These are phyloP conservation scores for Linurgus olivaceus DNA, from an alignment of 2,797 vertebrate species.

Conservation along the genomic window DNA sequence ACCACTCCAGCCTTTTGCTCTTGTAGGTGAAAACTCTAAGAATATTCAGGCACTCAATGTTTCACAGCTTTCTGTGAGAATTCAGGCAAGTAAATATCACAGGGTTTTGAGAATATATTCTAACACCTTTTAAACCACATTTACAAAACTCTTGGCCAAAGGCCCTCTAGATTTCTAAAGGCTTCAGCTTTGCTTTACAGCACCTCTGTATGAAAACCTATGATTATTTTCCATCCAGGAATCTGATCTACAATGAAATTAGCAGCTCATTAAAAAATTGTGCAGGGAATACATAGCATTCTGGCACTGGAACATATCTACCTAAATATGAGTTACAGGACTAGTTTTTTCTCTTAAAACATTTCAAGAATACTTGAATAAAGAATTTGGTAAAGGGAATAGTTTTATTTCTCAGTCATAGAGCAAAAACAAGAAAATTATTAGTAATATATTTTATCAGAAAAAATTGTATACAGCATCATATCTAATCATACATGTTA, in stretches of 20 bases:
- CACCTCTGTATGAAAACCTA: background rate
- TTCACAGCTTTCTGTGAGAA: background rate
- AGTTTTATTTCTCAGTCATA: constrained; percentile 11
- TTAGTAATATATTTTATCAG: background rate
- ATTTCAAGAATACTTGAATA: background rate
- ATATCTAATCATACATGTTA: background rate
- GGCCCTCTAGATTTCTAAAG: background rate
- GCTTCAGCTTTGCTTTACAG: background rate
- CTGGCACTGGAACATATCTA: background rate
- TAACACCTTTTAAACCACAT: background rate
- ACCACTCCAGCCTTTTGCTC: background rate
- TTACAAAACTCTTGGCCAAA: background rate
- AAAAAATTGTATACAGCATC: background rate
- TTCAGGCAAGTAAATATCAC: background rate
- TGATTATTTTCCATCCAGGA: background rate
- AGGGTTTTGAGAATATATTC: background rate
- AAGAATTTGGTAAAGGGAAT: background rate
- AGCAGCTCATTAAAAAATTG: background rate
- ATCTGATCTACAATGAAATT: background rate
- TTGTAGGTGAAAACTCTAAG: background rate
- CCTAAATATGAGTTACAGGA: background rate
- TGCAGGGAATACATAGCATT: background rate
- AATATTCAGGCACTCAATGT: background rate
- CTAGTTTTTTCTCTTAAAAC: background rate
- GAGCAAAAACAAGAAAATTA: constrained; percentile 11